Percentiles rank a stretch among this genome's conserved stretches.
These are phyloP conservation scores for Callipepla californica DNA, from an alignment of 2,113 vertebrate genomes.

Conservation along the genomic window DNA sequence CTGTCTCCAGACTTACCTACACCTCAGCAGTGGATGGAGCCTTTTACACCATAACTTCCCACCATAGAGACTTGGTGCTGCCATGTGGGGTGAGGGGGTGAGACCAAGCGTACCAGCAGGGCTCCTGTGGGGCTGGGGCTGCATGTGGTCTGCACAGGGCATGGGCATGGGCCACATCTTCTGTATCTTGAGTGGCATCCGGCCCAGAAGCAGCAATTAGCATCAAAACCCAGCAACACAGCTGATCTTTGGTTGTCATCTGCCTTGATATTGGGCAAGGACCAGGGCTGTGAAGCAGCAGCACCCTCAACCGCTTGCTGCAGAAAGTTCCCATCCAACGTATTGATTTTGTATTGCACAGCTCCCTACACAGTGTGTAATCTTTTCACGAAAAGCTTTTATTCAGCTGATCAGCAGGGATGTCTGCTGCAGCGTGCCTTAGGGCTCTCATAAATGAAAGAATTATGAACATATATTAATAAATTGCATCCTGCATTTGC, in stretches of 20 bases:
- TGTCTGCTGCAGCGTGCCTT: background rate
- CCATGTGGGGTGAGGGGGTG: background rate
- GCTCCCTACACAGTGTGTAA: background rate
- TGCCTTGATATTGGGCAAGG: background rate
- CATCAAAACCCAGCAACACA: background rate
- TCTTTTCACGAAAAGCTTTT: slow-evolving; percentile 43
- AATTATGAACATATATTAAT: slow-evolving; percentile 30
- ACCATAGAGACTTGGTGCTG: background rate
- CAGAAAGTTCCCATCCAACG: background rate
- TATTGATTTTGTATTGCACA: background rate
- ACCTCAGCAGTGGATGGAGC: slow-evolving; percentile 43
- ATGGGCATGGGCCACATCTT: background rate
- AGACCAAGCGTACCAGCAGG: background rate
- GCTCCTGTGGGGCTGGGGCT: background rate
- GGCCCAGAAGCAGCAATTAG: background rate
- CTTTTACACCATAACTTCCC: slow-evolving; percentile 53
- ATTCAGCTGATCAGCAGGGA: slow-evolving; percentile 40
- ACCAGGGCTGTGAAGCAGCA: background rate
- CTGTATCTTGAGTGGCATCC: accelerated
- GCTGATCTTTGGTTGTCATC: background rate
- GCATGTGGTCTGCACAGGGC: background rate
- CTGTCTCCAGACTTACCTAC: slow-evolving; percentile 46
- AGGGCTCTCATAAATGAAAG: slow-evolving; percentile 27
- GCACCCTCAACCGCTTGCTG: background rate
- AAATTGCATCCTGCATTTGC: slow-evolving; percentile 14